These are phyloP conservation scores for Eudemis profundana DNA, from an alignment of 2,888 invertebrate genomes.

Conservation along the genomic window DNA sequence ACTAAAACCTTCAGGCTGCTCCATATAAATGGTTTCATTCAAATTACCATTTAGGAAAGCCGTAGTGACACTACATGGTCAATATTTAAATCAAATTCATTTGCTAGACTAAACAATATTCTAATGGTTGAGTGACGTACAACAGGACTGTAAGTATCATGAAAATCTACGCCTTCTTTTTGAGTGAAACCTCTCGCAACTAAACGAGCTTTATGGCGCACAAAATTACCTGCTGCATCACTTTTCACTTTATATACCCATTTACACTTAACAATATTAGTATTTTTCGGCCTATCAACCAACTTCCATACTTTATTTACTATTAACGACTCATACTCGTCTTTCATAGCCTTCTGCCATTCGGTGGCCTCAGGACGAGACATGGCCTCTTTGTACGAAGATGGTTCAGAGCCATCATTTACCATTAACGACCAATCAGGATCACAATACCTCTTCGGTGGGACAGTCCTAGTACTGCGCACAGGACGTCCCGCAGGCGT, in stretches of 20 bases:
- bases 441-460: slow-evolving; percentile 8
- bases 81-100: slow-evolving; percentile 23
- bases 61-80: slow-evolving; percentile 2
- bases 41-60: slow-evolving; percentile 11
- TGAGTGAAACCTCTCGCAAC: no score
- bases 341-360: background rate
- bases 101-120: slow-evolving; percentile 40
- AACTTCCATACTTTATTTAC: slow-evolving; percentile 44
- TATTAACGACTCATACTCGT: slow-evolving; percentile 2
- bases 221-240: slow-evolving; percentile 43
- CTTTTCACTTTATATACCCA: slow-evolving; percentile 47
- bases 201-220: slow-evolving; percentile 44
- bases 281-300: slow-evolving; percentile 33
- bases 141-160: slow-evolving; percentile 47
- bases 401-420: background rate
- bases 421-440: background rate
- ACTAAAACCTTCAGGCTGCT: slow-evolving; percentile 29
- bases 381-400: slow-evolving; percentile 14
- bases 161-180: slow-evolving; percentile 44
- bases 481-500: slow-evolving; percentile 6
- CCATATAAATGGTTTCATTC: slow-evolving; percentile 20
- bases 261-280: slow-evolving; percentile 44
- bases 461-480: slow-evolving; percentile 11
- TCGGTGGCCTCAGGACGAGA: background rate
- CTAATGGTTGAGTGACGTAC: slow-evolving; percentile 41